These are phyloP conservation scores for Solenopsis fugax DNA, from an alignment of 1,140 invertebrate species.

Conservation along the genomic window DNA sequence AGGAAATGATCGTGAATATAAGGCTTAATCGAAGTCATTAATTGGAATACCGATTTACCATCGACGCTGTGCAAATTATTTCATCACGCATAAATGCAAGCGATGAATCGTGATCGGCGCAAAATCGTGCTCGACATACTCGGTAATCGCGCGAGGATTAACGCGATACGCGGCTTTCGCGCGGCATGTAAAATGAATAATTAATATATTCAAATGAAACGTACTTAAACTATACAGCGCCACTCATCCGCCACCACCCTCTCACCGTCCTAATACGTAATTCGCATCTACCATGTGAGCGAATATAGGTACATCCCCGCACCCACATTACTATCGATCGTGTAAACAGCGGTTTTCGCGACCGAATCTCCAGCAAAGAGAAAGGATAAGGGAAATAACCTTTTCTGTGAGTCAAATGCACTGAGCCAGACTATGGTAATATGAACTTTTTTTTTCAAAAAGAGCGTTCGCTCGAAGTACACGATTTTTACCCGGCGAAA, in stretches of 20 bases:
- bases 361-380: slow-evolving; percentile 19
- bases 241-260: slow-evolving; percentile 21
- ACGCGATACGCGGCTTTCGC: slow-evolving; percentile 19
- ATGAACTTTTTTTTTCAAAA: background rate
- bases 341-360: slow-evolving; percentile 50
- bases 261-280: slow-evolving; percentile 35
- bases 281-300: slow-evolving; percentile 6
- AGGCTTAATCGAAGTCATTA: slow-evolving; percentile 51
- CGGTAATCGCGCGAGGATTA: slow-evolving; percentile 46
- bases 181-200: slow-evolving; percentile 71
- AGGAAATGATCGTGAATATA: background rate
- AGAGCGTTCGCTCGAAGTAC: slow-evolving; percentile 13
- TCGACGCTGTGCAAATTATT: slow-evolving; percentile 23
- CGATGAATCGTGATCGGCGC: slow-evolving; percentile 56
- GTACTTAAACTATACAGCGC: slow-evolving; percentile 67
- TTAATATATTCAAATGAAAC: slow-evolving; percentile 75
- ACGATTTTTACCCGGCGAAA: slow-evolving; percentile 16
- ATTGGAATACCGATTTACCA: slow-evolving; percentile 20
- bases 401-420: slow-evolving; percentile 62
- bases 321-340: slow-evolving; percentile 34
- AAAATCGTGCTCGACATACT: slow-evolving; percentile 59
- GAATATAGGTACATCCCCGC: slow-evolving; percentile 19
- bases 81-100: slow-evolving; percentile 1
- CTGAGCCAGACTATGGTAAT: slow-evolving; percentile 46
- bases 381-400: slow-evolving; percentile 44